Evolutionary conservation across 2,113 vertebrate genomes (phyloP), one percentile per base, ranked within the genome.

Genomic region (Rhynchomys soricoides): DNA sequence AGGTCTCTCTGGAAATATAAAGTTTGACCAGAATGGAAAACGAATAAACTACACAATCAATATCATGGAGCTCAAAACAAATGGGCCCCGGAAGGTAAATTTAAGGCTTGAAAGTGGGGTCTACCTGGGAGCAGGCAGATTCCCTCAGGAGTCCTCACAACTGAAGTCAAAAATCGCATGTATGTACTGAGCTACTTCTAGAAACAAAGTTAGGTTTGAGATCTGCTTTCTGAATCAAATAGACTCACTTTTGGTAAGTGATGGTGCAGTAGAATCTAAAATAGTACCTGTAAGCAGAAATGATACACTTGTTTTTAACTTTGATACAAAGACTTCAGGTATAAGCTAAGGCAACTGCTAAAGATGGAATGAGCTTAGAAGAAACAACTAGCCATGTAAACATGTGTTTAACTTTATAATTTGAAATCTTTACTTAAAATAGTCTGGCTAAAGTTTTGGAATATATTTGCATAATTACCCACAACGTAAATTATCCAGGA

Each of bases 11-110:
- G 99, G 99, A 95, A 99, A 99, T 98, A 99, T 99, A 98, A 99
- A 99, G 97, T 99, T 99, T 98, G 99, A 99, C 98, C 99, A 99
- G 97, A 99, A 99, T 34, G 99, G 99, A 94, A 99, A 99, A 96
- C 98, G 99, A 98, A 99, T 99, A 93, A 99, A 99, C 98, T 99
- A 99, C 98, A 99, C 99, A 9, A 99, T 99, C 95, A 99, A 99
- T 57, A 98, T 99, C 95, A 99, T 99, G 99, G 99, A 99, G 89
- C 98, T 99, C 94, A 99, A 99, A 98, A 99, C 98, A 59, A 99
- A 99, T 74, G 99, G 99, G 71, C 99, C 99, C 21, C 99, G 99
- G 40, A 99, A 99, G 99, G 99, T 99, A 99, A 98, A 71, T 89
- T 97, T 62, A 78, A 43, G 87, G 40, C 89, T 93, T 83, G 91